Base-by-base conservation (phyloP, 1,140 invertebrate genomes). In the Rhynchophorus ferrugineus region DNA sequence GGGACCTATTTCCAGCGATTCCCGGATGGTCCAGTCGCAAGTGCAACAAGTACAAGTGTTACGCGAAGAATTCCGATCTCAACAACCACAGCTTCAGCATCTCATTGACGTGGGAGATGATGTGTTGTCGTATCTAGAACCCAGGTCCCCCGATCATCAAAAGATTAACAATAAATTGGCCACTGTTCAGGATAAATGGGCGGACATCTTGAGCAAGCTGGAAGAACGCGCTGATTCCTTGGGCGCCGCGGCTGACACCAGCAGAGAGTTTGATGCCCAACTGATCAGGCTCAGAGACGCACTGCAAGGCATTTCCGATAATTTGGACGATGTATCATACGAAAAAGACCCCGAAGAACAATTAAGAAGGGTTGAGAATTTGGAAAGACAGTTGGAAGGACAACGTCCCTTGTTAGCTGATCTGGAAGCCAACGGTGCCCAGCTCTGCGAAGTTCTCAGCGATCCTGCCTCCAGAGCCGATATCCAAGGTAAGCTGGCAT, bases 1-100 rank as follows among this genome's bases (percentile, higher is more conserved):
- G 0, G 93, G 94, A 18, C 93, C 94, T 1, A 93, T 98, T 59
- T 93, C 91, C 0, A 89, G 90, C 0, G 93, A 97, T 67, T 90
- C 92, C 0, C 76, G 91, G 38, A 90, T 96, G 82, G 90, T 96
- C 0, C 88, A 92, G 58, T 92, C 88, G 53, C 94, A 98, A 76
- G 85, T 94, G 19, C 91, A 96, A 68, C 91, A 95, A 76, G 84
- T 90, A 8, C 85, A 94, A 77, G 91, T 97, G 1, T 72, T 96
- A 14, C 80, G 91, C 54, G 93, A 96, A 73, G 93, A 96, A 70
- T 89, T 96, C 74, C 77, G 86, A 46, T 83, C 84, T 1, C 92
- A 95, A 66, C 89, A 95, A 67, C 89, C 91, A 0, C 85, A 91
- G 53, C 73, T 95, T 39, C 81, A 89, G 54, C 88, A 91, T 61